Percentiles rank a stretch among this genome's conserved stretches.
These are phyloP conservation scores for Ia io DNA, from an alignment of 2,113 vertebrate genomes.

Conservation along the genomic window DNA sequence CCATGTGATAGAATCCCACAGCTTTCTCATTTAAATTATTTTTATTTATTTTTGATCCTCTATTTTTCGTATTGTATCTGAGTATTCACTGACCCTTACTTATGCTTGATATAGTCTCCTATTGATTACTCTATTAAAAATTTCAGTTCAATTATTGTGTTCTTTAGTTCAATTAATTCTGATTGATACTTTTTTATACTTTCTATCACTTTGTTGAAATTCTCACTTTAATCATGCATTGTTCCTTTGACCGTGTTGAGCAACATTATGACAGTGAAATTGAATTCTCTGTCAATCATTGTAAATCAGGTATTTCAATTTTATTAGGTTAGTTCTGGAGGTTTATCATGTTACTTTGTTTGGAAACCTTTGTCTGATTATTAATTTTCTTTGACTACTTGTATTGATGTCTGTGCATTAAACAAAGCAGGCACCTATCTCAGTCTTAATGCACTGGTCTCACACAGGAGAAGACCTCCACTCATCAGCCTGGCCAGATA, in stretches of 20 bases:
- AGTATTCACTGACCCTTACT: background rate
- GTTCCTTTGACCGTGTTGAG: background rate
- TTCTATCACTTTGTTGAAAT: background rate
- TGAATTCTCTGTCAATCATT: background rate
- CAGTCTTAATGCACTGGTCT: background rate
- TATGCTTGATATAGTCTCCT: background rate
- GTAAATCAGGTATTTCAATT: background rate
- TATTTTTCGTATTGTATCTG: too few relatives aligned
- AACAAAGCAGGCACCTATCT: background rate
- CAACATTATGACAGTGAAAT: background rate
- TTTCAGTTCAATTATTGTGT: background rate
- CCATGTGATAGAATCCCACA: background rate
- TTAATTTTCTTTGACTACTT: background rate
- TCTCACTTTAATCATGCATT: background rate
- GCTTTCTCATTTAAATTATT: background rate
- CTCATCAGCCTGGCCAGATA: background rate
- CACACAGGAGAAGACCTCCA: background rate
- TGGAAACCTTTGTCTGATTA: background rate
- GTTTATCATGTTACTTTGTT: background rate
- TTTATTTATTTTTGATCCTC: background rate
- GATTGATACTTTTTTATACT: background rate
- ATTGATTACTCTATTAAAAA: background rate
- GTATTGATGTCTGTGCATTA: background rate
- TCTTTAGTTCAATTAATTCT: background rate
- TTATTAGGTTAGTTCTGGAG: background rate